A percentile compares a stretch with the other conserved stretches of the same genome.
phyloP scores from a whole-genome alignment of 2,888 invertebrate genomes.

The Ennomos fuscantarius region DNA sequence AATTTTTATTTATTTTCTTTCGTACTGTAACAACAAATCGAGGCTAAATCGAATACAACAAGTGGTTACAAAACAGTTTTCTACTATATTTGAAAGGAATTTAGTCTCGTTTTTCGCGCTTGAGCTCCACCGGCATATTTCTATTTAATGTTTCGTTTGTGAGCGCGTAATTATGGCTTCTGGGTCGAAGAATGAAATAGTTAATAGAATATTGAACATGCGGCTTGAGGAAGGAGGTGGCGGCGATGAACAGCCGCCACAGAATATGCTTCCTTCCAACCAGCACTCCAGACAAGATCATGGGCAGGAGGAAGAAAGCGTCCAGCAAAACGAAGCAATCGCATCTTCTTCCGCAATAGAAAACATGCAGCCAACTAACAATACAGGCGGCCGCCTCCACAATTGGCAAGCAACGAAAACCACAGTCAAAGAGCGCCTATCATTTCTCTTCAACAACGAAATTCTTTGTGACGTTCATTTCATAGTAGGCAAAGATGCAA shows the following conservation, averaged over 20 bases:
- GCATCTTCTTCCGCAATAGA: constrained; percentile 70
- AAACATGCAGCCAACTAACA: constrained; percentile 72
- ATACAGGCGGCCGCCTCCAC: constrained; percentile 78
- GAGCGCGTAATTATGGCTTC: constrained; percentile 67
- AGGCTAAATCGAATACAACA: constrained; percentile 46
- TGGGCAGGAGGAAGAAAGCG: constrained; percentile 66
- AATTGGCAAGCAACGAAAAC: constrained; percentile 91
- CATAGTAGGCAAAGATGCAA: constrained; percentile 89
- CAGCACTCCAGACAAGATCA: constrained; percentile 67
- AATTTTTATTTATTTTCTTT: constrained; percentile 21
- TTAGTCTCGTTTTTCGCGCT: constrained; percentile 8
- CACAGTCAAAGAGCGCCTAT: constrained; percentile 90
- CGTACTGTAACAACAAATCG: constrained; percentile 38
- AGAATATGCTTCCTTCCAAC: constrained; percentile 83
- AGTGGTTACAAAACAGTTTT: constrained; percentile 29
- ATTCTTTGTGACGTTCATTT: constrained; percentile 89
- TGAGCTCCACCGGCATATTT: constrained; percentile 37
- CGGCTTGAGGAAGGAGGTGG: constrained; percentile 65
- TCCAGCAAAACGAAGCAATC: constrained; percentile 58
- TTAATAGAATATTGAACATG: constrained; percentile 68
- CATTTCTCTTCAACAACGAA: constrained; percentile 84
- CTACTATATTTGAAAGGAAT: constrained; percentile 23
- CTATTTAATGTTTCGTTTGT: constrained; percentile 52
- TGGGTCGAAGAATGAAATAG: constrained; percentile 74
- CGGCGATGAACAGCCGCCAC: constrained; percentile 72